phyloP scores from a whole-genome alignment of 2,888 invertebrate genomes.

The Dinocampus coccinellae region DNA sequence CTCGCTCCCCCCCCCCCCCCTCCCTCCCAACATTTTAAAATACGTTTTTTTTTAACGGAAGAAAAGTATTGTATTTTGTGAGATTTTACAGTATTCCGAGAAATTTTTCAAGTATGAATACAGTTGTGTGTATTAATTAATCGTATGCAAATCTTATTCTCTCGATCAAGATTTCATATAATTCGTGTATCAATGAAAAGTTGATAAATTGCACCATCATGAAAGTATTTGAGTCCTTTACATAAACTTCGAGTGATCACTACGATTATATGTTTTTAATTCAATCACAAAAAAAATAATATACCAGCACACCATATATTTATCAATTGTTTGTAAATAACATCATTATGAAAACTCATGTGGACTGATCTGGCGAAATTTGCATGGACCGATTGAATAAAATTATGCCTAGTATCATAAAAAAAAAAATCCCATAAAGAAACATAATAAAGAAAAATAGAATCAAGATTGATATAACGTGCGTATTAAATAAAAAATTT shows the following conservation, averaged over 20 bases:
- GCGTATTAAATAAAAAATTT: not conserved
- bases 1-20: not conserved
- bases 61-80: conserved; percentile 68
- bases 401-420: not conserved
- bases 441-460: not conserved
- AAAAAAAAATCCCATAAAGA: not conserved
- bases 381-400: not conserved
- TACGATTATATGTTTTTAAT: not conserved
- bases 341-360: not conserved
- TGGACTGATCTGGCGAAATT: not conserved
- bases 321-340: conserved; percentile 3
- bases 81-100: conserved; percentile 69
- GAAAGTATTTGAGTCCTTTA: conserved; percentile 16
- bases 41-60: conserved; percentile 36
- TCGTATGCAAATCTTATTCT: conserved; percentile 64
- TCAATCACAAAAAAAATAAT: not conserved
- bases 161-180: conserved; percentile 50
- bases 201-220: conserved; percentile 1
- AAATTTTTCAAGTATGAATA: conserved; percentile 60
- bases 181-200: conserved; percentile 16
- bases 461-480: not conserved
- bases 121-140: conserved; percentile 55
- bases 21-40: not conserved
- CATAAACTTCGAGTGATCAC: not conserved
- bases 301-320: not conserved